Evolutionary conservation across 2,113 vertebrate genomes (phyloP).

Genomic region (Trochalopteron elliotii): DNA sequence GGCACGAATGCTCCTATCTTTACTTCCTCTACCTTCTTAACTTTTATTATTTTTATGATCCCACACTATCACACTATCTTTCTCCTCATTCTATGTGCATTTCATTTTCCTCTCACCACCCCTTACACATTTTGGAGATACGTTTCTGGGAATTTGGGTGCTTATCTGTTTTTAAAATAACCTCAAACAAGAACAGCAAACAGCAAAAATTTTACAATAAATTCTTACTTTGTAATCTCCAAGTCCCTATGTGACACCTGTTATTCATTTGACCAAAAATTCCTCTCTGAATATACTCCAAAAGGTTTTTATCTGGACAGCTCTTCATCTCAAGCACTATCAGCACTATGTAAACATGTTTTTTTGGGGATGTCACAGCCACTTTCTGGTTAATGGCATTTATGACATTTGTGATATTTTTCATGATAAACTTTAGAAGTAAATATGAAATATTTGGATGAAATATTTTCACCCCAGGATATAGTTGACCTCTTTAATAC

Average conservation of each 20-base stretch:
- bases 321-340: background rate
- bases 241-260: background rate
- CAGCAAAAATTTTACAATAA: background rate
- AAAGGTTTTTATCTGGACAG: background rate
- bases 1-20: background rate
- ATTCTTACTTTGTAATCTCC: background rate
- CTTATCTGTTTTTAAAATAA: background rate
- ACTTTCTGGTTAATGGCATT: background rate
- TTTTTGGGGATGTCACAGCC: background rate
- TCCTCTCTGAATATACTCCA: background rate
- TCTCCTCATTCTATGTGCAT: background rate
- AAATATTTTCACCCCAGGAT: background rate
- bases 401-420: background rate
- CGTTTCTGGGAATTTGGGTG: background rate
- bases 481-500: background rate
- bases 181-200: background rate
- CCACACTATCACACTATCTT: background rate
- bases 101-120: background rate
- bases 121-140: background rate
- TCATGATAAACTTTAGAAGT: background rate
- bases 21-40: background rate
- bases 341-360: background rate
- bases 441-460: background rate
- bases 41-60: conserved; percentile 10
- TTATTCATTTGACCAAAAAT: background rate